Evolutionary conservation across 2,888 invertebrate genomes (phyloP).

Genomic region (Papilio demoleus): DNA sequence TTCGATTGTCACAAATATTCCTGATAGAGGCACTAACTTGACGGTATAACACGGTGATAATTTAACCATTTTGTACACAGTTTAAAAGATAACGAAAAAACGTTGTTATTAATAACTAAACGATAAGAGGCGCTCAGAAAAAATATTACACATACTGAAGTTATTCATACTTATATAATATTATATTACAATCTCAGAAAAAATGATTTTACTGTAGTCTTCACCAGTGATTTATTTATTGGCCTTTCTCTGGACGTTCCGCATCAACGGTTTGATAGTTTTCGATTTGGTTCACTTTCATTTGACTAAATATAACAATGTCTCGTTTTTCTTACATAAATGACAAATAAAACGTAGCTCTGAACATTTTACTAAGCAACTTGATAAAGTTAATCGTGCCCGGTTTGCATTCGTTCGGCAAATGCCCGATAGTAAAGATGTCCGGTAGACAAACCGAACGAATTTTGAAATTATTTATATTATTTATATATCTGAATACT

Average conservation of each 20-base stretch:
- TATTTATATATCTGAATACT: slow-evolving; percentile 55
- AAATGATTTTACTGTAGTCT: neutral
- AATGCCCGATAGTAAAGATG: slow-evolving; percentile 64
- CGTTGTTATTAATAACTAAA: neutral
- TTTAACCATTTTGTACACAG: neutral
- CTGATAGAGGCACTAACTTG: too few species aligned
- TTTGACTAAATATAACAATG: slow-evolving; percentile 57
- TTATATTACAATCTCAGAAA: neutral
- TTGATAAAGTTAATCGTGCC: slow-evolving; percentile 54
- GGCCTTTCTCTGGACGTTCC: slow-evolving; percentile 35
- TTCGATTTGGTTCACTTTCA: slow-evolving; percentile 61
- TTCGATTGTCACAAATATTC: too few species aligned
- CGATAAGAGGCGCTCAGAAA: neutral
- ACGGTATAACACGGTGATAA: neutral
- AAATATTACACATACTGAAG: neutral
- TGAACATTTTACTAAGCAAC: slow-evolving; percentile 67
- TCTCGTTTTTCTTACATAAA: slow-evolving; percentile 53
- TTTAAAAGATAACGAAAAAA: neutral
- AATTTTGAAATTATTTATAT: slow-evolving; percentile 60
- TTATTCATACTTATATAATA: neutral
- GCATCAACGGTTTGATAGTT: slow-evolving; percentile 48
- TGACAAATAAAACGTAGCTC: slow-evolving; percentile 55
- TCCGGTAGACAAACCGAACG: slow-evolving; percentile 57
- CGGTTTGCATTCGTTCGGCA: slow-evolving; percentile 56
- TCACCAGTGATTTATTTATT: neutral